These are phyloP conservation scores for Achatina immaculata DNA, from an alignment of 1,140 invertebrate species.

Conservation along the genomic window DNA sequence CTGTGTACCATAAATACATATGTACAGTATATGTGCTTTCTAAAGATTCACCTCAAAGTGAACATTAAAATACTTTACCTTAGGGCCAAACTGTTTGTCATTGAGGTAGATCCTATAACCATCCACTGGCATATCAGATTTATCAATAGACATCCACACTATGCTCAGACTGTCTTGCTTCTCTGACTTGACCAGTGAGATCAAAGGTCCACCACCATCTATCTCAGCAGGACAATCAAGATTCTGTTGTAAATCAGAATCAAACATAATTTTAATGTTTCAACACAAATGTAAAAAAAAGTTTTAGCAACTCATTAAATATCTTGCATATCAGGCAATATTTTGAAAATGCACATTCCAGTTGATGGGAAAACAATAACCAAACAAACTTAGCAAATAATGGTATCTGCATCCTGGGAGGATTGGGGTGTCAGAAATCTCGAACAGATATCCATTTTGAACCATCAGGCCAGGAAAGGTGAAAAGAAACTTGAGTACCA, in stretches of 20 bases:
- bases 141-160: conserved; percentile 68
- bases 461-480: no score
- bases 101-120: conserved; percentile 68
- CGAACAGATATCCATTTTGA: no score
- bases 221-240: conserved; percentile 59
- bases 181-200: conserved; percentile 66
- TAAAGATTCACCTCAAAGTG: no score
- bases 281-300: neutral
- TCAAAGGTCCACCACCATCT: conserved; percentile 65
- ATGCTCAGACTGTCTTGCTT: conserved; percentile 62
- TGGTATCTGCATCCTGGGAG: no score
- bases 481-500: no score
- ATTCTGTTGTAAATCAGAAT: no score
- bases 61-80: conserved; percentile 45
- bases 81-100: conserved; percentile 67
- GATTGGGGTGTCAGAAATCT: no score
- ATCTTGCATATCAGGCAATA: neutral
- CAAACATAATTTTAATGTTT: neutral
- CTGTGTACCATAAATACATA: no score
- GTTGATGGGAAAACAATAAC: neutral
- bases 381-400: no score
- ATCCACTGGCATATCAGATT: conserved; percentile 56
- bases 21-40: no score
- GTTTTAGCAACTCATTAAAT: neutral
- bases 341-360: neutral